These are phyloP conservation scores for Macroteleia sp. DNA, from an alignment of 2,888 invertebrate genomes.

Conservation along the genomic window DNA sequence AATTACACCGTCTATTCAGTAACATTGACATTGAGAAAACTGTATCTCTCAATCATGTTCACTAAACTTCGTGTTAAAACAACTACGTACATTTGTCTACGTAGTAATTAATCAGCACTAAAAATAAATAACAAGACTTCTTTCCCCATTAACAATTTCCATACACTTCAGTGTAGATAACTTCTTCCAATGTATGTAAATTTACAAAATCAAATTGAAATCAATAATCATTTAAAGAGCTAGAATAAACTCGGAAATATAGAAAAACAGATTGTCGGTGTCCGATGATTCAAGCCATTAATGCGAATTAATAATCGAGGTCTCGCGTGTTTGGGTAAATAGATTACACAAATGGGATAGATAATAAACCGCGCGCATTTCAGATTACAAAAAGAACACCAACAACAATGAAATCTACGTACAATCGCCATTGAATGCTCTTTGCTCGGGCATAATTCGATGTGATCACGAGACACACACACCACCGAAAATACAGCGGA, in stretches of 20 bases:
- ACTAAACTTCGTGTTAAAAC: neutral
- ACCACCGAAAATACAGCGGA: constrained; percentile 30
- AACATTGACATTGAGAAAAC: constrained; percentile 26
- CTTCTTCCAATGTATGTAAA: neutral
- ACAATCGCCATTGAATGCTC: constrained; percentile 17
- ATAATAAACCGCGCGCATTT: neutral
- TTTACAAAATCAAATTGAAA: neutral
- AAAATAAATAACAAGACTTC: neutral
- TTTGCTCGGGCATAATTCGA: constrained; percentile 22
- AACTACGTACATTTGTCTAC: neutral
- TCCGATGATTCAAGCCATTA: constrained; percentile 4
- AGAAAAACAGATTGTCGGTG: neutral
- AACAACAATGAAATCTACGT: neutral
- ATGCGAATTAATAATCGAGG: constrained; percentile 1
- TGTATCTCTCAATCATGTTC: neutral
- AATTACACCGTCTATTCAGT: constrained; percentile 6
- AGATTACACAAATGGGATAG: constrained; percentile 10
- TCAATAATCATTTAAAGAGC: neutral
- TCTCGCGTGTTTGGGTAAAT: constrained; percentile 4
- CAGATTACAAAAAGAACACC: neutral
- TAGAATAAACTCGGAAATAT: neutral
- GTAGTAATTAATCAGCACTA: neutral
- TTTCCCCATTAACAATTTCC: neutral
- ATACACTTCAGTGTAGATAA: neutral
- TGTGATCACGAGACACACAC: constrained; percentile 32